Percentiles rank a stretch among this genome's conserved stretches.
Conservation (phyloP, 2,113 vertebrate species). For the Nyctereutes procyonoides region DNA sequence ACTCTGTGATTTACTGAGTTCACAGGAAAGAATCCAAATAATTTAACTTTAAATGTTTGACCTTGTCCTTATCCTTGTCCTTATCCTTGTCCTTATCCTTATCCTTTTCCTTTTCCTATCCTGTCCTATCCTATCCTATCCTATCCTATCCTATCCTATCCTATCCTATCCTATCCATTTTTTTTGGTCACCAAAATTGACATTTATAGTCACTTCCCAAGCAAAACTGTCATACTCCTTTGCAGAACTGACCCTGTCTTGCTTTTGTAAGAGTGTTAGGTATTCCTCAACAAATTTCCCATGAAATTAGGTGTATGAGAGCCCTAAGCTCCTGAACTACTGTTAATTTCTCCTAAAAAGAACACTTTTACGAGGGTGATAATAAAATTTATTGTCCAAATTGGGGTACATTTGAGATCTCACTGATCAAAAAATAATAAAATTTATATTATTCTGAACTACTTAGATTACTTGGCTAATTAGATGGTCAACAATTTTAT, state of each 20-base stretch:
- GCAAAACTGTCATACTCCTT: not conserved
- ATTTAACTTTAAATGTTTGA: not conserved
- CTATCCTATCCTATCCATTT: not conserved
- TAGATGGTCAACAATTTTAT: not conserved
- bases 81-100: not conserved
- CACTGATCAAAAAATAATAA: not conserved
- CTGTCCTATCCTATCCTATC: no score
- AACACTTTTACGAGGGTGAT: not conserved
- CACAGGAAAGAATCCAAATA: not conserved
- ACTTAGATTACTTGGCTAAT: not conserved
- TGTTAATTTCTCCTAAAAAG: not conserved
- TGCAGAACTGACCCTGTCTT: not conserved
- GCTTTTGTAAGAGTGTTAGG: not conserved
- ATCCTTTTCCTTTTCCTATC: not conserved
- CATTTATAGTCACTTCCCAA: not conserved
- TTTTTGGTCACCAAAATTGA: not conserved
- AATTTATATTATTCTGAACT: constrained; percentile 6
- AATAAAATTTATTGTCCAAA: not conserved
- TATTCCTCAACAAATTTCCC: not conserved
- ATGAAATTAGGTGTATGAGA: not conserved
- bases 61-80: not conserved
- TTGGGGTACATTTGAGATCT: not conserved
- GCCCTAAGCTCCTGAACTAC: not conserved
- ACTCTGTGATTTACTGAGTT: not conserved
- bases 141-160: no score